phyloP scores from a whole-genome alignment of 2,113 vertebrate genomes.

The Macaca mulatta region DNA sequence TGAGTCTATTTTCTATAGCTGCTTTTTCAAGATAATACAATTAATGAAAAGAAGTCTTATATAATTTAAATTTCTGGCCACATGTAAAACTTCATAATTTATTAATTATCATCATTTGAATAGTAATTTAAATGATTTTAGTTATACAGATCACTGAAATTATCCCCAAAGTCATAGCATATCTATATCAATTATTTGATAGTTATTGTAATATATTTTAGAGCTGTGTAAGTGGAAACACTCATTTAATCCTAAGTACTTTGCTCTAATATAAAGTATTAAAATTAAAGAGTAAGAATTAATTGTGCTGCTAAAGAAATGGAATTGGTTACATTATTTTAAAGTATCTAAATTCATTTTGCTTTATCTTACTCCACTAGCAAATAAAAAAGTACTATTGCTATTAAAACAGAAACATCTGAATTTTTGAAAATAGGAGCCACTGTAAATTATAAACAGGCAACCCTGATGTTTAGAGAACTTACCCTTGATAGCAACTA shows the following conservation, averaged over 20 bases:
- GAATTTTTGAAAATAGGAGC: background rate
- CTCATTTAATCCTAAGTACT: constrained; percentile 62
- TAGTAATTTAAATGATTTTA: constrained; percentile 62
- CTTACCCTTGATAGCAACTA: background rate
- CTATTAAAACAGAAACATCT: background rate
- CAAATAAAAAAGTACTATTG: background rate
- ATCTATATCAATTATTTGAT: constrained; percentile 56
- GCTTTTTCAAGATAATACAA: constrained; percentile 42
- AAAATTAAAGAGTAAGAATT: constrained; percentile 63
- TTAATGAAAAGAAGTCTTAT: constrained; percentile 32
- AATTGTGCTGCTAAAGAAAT: constrained; percentile 46
- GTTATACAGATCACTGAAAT: constrained; percentile 60
- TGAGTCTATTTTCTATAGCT: constrained; percentile 57
- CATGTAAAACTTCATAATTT: constrained; percentile 53
- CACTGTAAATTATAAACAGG: background rate
- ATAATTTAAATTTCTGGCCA: constrained; percentile 60
- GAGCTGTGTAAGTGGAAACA: constrained; percentile 55
- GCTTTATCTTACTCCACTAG: constrained; percentile 7
- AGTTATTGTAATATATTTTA: constrained; percentile 43
- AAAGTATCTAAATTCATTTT: constrained; percentile 60
- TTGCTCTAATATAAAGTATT: constrained; percentile 56
- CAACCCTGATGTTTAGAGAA: background rate
- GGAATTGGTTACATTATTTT: constrained; percentile 39
- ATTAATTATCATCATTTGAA: constrained; percentile 52
- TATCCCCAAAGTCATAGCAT: constrained; percentile 11